A percentile compares a stretch with the other conserved stretches of the same genome.
Conservation (phyloP, 2,797 vertebrate genomes). For the Fratercula arctica region DNA sequence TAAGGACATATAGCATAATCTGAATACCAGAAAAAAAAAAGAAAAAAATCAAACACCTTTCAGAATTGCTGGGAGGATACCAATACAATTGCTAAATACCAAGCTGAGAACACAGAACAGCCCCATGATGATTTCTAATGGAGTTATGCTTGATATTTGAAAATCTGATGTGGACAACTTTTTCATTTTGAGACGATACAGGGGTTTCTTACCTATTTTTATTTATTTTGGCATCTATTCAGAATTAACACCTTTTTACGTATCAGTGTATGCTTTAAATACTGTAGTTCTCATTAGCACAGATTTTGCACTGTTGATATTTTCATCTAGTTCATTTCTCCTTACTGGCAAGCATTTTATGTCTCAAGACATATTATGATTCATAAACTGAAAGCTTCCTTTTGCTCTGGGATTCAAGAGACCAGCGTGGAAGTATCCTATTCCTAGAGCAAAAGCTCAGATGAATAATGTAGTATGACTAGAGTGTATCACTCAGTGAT, state of each 20-base stretch:
- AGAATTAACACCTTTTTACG: background rate
- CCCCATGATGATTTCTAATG: background rate
- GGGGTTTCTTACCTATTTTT: background rate
- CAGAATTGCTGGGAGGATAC: background rate
- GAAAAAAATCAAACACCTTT: background rate
- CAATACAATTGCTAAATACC: background rate
- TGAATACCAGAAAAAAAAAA: background rate
- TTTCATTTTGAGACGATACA: background rate
- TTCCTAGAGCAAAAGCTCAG: slow-evolving; percentile 14
- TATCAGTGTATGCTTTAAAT: background rate
- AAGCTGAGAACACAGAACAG: background rate
- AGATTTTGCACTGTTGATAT: background rate
- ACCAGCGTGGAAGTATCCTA: background rate
- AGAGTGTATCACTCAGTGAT: background rate
- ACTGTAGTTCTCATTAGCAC: background rate
- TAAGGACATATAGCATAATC: background rate
- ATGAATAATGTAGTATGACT: background rate
- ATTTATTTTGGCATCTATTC: background rate
- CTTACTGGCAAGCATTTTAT: slow-evolving; percentile 2
- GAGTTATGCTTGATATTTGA: background rate
- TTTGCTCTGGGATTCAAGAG: background rate
- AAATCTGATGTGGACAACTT: background rate
- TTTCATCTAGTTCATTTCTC: background rate
- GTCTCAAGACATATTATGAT: background rate
- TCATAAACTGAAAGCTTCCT: background rate